phyloP scores from a whole-genome alignment of 2,888 invertebrate genomes.

The Nomada goodeniana region DNA sequence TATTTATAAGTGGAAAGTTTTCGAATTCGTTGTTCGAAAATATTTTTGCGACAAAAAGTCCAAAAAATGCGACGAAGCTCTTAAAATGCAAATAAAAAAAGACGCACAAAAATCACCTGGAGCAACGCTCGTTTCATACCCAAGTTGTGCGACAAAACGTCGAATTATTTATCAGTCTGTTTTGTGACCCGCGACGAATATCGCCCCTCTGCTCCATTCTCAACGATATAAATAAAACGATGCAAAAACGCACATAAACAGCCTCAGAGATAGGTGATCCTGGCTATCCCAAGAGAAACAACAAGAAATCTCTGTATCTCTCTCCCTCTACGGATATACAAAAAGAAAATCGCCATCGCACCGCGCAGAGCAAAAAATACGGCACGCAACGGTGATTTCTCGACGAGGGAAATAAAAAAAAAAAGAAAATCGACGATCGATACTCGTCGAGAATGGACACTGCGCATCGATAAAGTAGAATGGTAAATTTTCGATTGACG shows the following conservation, averaged over 20 bases:
- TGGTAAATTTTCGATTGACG: neutral
- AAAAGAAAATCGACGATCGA: neutral
- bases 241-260: conserved; percentile 53
- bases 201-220: conserved; percentile 3
- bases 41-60: too few relatives aligned
- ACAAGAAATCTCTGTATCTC: neutral
- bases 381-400: conserved; percentile 7
- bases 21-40: neutral
- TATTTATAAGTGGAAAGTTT: neutral
- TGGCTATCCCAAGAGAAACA: conserved; percentile 9
- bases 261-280: conserved; percentile 18
- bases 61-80: neutral
- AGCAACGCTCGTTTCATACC: neutral
- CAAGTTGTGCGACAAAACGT: neutral
- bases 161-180: conserved; percentile 23
- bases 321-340: neutral
- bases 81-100: neutral
- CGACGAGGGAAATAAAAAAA: neutral
- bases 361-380: conserved; percentile 32
- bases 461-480: neutral
- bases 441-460: neutral
- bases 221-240: conserved; percentile 51
- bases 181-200: conserved; percentile 14
- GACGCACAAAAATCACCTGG: neutral
- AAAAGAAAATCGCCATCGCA: conserved; percentile 13